Conservation (phyloP, 2,113 vertebrate species). For the Ctenodactylus gundi region DNA sequence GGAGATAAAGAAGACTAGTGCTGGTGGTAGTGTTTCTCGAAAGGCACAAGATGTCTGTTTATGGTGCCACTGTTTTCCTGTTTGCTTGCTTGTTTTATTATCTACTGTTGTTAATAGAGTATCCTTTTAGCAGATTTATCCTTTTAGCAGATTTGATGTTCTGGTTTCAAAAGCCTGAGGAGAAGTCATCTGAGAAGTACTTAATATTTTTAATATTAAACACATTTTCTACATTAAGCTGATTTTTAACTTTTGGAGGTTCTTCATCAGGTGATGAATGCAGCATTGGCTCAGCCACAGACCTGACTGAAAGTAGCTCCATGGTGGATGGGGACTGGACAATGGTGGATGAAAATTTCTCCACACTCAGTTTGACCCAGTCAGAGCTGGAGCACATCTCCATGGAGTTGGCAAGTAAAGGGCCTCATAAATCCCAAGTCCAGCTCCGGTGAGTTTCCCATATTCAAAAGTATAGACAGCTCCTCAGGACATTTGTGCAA, state of each 20-base stretch:
- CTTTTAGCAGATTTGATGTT: slow-evolving; percentile 29
- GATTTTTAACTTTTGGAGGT: slow-evolving; percentile 27
- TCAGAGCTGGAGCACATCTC: slow-evolving; percentile 98
- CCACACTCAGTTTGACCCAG: slow-evolving; percentile 93
- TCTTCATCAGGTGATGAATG: slow-evolving; percentile 92
- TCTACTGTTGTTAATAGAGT: too few species aligned
- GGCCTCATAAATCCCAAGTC: slow-evolving; percentile 96
- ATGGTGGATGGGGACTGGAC: slow-evolving; percentile 98
- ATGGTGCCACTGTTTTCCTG: background rate
- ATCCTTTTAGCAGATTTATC: too few species aligned
- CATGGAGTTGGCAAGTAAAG: slow-evolving; percentile 97
- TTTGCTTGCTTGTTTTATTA: too few species aligned
- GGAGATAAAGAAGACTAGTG: background rate
- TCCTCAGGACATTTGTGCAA: background rate
- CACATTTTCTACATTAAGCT: background rate
- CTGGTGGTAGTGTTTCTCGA: background rate
- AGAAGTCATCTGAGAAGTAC: background rate
- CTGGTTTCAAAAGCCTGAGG: background rate
- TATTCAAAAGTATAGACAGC: background rate
- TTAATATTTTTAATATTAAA: slow-evolving; percentile 4
- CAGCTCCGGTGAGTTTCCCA: slow-evolving; percentile 92
- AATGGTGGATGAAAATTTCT: slow-evolving; percentile 96
- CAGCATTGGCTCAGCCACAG: slow-evolving; percentile 98
- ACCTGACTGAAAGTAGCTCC: slow-evolving; percentile 97
- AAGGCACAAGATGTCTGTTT: background rate